Evolutionary conservation across 2,888 invertebrate species (phyloP), one percentile per base, ranked within the genome.

Genomic region (Zonitis immaculata): DNA sequence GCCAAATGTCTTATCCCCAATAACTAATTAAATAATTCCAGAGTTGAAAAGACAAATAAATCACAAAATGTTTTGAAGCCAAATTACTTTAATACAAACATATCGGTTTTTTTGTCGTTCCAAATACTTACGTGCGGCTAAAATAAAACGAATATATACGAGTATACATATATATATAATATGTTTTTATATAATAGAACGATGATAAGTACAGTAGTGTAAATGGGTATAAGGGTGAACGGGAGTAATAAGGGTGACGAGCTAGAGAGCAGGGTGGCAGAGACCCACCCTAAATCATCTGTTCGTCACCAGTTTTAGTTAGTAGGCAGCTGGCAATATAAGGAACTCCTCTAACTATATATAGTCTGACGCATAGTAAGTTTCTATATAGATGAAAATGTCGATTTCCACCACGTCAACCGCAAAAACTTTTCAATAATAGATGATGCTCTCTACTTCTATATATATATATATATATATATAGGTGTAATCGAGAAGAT

Each of bases 251-350:
- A 14, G 26, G 44, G 26, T 2, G 27, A 7, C 2, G 42, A 22
- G 14, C 6, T n/a, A n/a, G 39, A 35, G 44, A 42, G 50, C 50
- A 30, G 65, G 64, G 64, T 63, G 58, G 61, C n/a, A n/a, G n/a
- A n/a, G n/a, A n/a, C 59, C 58, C 63, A 64, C 69, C 70, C 66
- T 64, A 69, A 69, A 69, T 70, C 69, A 69, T 70, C 68, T 69
- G 70, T 63, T 70, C 69, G 67, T 70, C 70, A 69, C 68, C 66
- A 66, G 67, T 61, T 59, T n/a, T n/a, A n/a, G n/a, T n/a, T n/a
- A n/a, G n/a, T n/a, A 60, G 66, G 64, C 69, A 69, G 69, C 69
- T 70, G 70, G 64, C 68, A 61, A n/a, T n/a, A n/a, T n/a, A n/a
- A 60, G 39, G 16, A 35, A 35, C 9, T 2, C 11, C n/a, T n/a